Evolutionary conservation across 30 jellyfish, hydroid and myxozoan species (phyloP).

Genomic region (Hydractinia symbiolongicarpus): DNA sequence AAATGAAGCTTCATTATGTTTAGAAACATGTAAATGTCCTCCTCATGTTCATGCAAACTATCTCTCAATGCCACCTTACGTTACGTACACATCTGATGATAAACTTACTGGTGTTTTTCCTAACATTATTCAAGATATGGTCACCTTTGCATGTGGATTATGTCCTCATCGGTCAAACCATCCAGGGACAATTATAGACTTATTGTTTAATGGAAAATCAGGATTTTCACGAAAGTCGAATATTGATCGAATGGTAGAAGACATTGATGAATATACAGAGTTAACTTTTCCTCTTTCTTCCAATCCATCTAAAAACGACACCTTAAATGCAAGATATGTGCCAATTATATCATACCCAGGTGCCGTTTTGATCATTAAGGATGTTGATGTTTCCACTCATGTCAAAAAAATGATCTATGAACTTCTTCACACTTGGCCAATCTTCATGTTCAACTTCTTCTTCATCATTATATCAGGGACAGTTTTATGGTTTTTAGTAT

Average conservation of each 20-base stretch:
- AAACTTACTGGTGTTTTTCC: constrained; percentile 10
- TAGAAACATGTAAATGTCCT: constrained; percentile 25
- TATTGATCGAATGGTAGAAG: constrained; percentile 4
- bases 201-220: not conserved
- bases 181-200: constrained; percentile 6
- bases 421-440: constrained; percentile 16
- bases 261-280: constrained; percentile 19
- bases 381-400: not conserved
- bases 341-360: constrained; percentile 33
- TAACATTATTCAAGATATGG: not conserved
- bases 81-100: not conserved
- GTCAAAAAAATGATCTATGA: not conserved
- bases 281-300: constrained; percentile 6
- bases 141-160: constrained; percentile 13
- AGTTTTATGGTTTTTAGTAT: constrained; percentile 43
- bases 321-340: not conserved
- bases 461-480: constrained; percentile 36
- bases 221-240: constrained; percentile 6
- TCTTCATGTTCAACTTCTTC: constrained; percentile 14
- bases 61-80: not conserved
- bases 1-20: too few species aligned
- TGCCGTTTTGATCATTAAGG: constrained; percentile 20
- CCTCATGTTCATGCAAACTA: not conserved
- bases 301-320: not conserved
- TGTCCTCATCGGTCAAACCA: not conserved